Conservation (phyloP, 1,140 invertebrate genomes). For the Apis laboriosa region DNA sequence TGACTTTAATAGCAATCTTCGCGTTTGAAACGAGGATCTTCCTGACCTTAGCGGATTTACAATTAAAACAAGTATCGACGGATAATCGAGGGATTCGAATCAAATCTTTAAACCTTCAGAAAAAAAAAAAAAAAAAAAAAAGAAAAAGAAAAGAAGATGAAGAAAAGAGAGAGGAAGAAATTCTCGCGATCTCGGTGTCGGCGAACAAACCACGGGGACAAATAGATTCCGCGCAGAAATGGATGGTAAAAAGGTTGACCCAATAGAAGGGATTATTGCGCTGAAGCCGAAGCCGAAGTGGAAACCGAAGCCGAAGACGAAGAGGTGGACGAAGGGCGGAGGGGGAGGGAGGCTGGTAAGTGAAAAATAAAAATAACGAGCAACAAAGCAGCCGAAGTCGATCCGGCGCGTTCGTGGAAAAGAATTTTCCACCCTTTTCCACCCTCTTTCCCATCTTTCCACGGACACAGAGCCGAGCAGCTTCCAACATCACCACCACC, state of each 20-base stretch:
- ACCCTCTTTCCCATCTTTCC: neutral
- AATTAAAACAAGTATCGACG: too few species aligned
- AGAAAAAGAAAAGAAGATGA: neutral
- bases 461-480: neutral
- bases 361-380: conserved; percentile 48
- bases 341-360: neutral
- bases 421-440: conserved; percentile 37
- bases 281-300: conserved; percentile 22
- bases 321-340: neutral
- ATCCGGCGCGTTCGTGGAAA: conserved; percentile 56
- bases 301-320: conserved; percentile 10
- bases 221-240: conserved; percentile 22
- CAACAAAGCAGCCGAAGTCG: conserved; percentile 59
- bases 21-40: neutral
- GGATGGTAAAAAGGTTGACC: conserved; percentile 54
- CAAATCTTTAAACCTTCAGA: too few species aligned
- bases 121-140: too few species aligned
- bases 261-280: conserved; percentile 60
- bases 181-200: conserved; percentile 6
- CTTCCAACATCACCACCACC: conserved; percentile 24
- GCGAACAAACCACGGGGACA: conserved; percentile 30
- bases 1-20: neutral
- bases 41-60: neutral
- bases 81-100: neutral
- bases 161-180: neutral